Evolutionary conservation across 2,113 vertebrate species (phyloP).

Genomic region (Chionodraco myersi): DNA sequence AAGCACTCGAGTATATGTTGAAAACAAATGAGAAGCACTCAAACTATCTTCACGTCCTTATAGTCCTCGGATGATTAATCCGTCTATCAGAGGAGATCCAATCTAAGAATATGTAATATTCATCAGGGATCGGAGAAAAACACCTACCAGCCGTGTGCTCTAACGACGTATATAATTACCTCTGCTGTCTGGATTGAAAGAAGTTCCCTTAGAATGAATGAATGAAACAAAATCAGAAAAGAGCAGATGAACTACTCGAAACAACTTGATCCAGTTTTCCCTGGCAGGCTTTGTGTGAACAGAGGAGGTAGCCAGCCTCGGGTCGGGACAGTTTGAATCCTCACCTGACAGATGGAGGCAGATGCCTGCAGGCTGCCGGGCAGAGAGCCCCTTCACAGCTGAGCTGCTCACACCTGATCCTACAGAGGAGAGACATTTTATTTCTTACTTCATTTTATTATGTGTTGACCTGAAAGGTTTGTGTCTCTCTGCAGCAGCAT

Average conservation of each 20-base stretch:
- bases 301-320: neutral
- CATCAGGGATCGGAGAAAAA: constrained; percentile 32
- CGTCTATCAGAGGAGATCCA: neutral
- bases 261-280: neutral
- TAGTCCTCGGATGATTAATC: constrained; percentile 23
- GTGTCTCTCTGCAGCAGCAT: constrained; percentile 4
- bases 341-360: constrained; percentile 55
- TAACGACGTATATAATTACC: constrained; percentile 39
- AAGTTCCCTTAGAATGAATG: constrained; percentile 33
- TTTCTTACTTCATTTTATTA: no score
- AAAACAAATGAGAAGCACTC: constrained; percentile 5
- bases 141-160: constrained; percentile 18
- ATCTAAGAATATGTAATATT: constrained; percentile 41
- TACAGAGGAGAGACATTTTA: neutral
- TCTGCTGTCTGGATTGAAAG: constrained; percentile 48
- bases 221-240: neutral
- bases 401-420: constrained; percentile 26
- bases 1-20: neutral
- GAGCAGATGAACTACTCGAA: neutral
- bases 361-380: constrained; percentile 49
- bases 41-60: neutral
- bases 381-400: constrained; percentile 32
- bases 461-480: constrained; percentile 23
- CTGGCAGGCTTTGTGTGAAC: constrained; percentile 5
- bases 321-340: constrained; percentile 25